Percentiles rank a stretch among this genome's conserved stretches.
These are phyloP conservation scores for Thryonomys swinderianus DNA, from an alignment of 2,113 vertebrate species.

Conservation along the genomic window DNA sequence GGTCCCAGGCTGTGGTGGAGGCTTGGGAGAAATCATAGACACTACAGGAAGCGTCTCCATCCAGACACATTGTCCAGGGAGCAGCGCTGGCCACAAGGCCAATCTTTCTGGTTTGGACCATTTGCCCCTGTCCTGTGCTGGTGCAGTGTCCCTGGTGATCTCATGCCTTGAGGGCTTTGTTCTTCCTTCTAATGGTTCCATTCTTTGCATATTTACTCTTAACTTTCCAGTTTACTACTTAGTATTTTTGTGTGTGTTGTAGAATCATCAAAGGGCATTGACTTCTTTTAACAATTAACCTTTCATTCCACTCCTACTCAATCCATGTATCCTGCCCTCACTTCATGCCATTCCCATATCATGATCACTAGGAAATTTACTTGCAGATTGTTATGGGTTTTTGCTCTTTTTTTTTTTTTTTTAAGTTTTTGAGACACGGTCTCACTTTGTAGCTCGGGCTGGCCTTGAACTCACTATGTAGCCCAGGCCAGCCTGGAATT, in stretches of 20 bases:
- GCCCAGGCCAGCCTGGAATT: too few relatives aligned
- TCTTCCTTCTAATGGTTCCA: not conserved
- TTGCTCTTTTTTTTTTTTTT: too few relatives aligned
- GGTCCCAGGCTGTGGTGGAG: fast-evolving
- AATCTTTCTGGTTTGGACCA: fast-evolving
- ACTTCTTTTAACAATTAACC: not conserved
- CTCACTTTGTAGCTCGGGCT: too few relatives aligned
- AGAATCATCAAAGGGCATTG: not conserved
- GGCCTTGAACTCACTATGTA: too few relatives aligned
- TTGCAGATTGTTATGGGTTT: not conserved
- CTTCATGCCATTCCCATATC: not conserved
- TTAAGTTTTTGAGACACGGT: too few relatives aligned
- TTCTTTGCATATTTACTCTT: not conserved
- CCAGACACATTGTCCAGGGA: not conserved
- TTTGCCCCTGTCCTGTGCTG: not conserved
- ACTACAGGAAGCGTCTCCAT: too few relatives aligned
- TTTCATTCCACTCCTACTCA: not conserved
- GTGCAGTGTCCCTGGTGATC: not conserved
- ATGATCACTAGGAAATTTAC: not conserved
- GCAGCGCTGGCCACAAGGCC: fast-evolving
- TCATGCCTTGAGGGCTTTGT: not conserved
- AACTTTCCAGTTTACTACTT: not conserved
- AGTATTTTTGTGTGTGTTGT: not conserved
- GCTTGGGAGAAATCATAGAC: fast-evolving
- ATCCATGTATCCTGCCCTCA: not conserved